Evolutionary conservation across 2,888 invertebrate species (phyloP).

Genomic region (Euzetes globulus): DNA sequence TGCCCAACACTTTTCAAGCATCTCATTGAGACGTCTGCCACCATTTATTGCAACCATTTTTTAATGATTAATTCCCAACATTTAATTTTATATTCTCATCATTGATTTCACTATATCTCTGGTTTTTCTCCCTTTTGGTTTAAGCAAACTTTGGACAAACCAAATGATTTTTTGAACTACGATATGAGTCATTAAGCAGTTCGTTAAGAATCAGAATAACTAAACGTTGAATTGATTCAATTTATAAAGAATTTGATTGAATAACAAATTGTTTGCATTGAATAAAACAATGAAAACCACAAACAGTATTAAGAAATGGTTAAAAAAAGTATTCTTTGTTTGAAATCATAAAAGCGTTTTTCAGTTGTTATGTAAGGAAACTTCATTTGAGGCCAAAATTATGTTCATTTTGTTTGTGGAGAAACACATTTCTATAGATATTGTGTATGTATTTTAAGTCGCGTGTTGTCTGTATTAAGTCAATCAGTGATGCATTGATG

Average conservation of each 20-base stretch:
- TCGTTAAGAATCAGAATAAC: not conserved
- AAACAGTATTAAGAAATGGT: conserved; percentile 1
- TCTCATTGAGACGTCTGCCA: conserved; percentile 6
- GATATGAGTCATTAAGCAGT: not conserved
- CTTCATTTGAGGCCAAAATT: not conserved
- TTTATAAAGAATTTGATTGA: not conserved
- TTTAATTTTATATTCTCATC: too few relatives aligned
- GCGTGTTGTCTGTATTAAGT: conserved; percentile 26
- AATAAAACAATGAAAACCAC: conserved; percentile 8
- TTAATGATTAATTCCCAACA: not conserved
- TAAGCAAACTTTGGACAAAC: not conserved
- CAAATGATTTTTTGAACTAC: not conserved
- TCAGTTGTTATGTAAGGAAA: not conserved
- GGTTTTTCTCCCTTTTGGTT: not conserved
- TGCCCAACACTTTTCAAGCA: conserved; percentile 19
- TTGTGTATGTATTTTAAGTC: conserved; percentile 26
- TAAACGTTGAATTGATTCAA: not conserved
- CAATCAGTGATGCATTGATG: conserved; percentile 29
- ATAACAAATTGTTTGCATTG: not conserved
- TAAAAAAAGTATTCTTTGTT: conserved; percentile 11
- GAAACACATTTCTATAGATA: not conserved
- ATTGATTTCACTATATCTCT: too few relatives aligned
- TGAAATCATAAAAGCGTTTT: not conserved
- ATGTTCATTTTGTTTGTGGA: conserved; percentile 7
- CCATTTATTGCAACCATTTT: not conserved